Evolutionary conservation across 1,140 invertebrate genomes (phyloP).

Genomic region (Magallana gigas): DNA sequence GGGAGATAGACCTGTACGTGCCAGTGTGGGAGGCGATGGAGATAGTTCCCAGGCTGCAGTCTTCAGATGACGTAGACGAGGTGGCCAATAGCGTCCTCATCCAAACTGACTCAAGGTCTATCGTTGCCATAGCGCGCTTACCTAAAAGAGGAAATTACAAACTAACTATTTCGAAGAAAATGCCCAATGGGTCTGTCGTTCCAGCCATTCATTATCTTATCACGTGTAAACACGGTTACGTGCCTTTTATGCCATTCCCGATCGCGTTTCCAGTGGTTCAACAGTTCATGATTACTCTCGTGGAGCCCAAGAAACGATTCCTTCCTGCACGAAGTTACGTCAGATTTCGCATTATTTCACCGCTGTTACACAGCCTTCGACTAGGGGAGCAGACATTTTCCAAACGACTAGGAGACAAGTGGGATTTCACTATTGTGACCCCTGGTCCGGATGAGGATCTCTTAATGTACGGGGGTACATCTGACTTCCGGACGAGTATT

Average conservation of each 20-base stretch:
- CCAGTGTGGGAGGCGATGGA: slow-evolving; percentile 17
- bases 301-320: slow-evolving; percentile 25
- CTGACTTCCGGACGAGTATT: slow-evolving; percentile 7
- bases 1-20: slow-evolving; percentile 24
- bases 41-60: slow-evolving; percentile 30
- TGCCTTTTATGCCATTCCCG: slow-evolving; percentile 15
- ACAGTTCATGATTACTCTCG: not conserved
- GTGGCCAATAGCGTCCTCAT: slow-evolving; percentile 14
- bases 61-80: not conserved
- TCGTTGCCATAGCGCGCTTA: slow-evolving; percentile 25
- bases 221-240: slow-evolving; percentile 23
- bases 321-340: slow-evolving; percentile 17
- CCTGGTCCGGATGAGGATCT: slow-evolving; percentile 23
- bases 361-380: slow-evolving; percentile 18
- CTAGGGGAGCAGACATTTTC: not conserved
- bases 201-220: slow-evolving; percentile 33
- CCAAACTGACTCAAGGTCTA: slow-evolving; percentile 20
- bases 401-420: slow-evolving; percentile 13
- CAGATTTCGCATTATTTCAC: slow-evolving; percentile 23
- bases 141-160: slow-evolving; percentile 35
- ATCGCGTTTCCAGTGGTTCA: slow-evolving; percentile 26
- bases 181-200: not conserved
- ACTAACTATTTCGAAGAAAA: slow-evolving; percentile 24
- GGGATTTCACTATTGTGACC: slow-evolving; percentile 23
- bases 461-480: slow-evolving; percentile 5